These are phyloP conservation scores for Urophycis tenuis DNA, from an alignment of 2,797 vertebrate genomes.

Conservation along the genomic window DNA sequence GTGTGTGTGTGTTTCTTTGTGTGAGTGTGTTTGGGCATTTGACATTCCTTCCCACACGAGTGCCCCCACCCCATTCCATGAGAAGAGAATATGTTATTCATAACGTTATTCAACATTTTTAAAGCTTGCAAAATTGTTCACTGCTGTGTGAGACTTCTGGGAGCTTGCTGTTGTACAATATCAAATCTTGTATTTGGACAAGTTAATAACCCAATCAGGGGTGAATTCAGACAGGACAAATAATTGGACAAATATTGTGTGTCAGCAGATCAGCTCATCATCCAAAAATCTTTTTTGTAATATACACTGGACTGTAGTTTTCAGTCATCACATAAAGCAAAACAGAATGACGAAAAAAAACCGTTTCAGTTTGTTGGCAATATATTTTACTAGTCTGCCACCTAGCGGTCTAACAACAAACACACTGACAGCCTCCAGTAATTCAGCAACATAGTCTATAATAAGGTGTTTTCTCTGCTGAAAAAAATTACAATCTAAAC, in stretches of 20 bases:
- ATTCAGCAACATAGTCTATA: background rate
- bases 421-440: background rate
- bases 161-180: background rate
- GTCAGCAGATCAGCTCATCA: background rate
- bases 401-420: conserved; percentile 28
- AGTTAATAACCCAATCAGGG: background rate
- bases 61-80: background rate
- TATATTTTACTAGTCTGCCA: conserved; percentile 16
- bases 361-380: background rate
- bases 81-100: background rate
- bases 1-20: conserved; percentile 7
- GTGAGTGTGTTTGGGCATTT: background rate
- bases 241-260: background rate
- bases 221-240: background rate
- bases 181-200: background rate
- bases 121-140: background rate
- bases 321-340: background rate
- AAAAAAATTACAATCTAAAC: too few species aligned
- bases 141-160: background rate
- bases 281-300: background rate
- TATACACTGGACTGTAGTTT: background rate
- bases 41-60: background rate
- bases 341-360: background rate
- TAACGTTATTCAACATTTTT: background rate
- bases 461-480: background rate